Evolutionary conservation across 2,113 vertebrate genomes (phyloP).

Genomic region (Meriones unguiculatus): DNA sequence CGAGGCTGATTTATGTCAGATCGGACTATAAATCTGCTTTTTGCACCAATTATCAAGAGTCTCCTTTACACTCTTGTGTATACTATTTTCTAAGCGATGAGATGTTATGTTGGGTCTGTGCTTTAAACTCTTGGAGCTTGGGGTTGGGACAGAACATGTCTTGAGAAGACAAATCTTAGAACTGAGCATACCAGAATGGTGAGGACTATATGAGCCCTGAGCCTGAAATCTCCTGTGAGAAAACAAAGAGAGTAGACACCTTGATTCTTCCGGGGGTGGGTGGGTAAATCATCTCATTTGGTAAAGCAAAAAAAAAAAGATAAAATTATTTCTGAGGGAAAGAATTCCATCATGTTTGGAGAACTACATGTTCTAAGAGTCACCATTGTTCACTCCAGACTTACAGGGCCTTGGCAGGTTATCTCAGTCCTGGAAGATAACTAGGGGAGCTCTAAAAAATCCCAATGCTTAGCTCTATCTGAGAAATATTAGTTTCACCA

Average conservation of each 20-base stretch:
- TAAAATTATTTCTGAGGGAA: neutral
- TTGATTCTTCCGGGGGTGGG: neutral
- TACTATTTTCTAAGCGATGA: conserved; percentile 39
- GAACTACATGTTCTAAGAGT: neutral
- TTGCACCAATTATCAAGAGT: conserved; percentile 55
- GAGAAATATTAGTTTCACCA: conserved; percentile 2
- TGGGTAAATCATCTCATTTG: neutral
- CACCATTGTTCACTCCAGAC: neutral
- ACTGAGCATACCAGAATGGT: neutral
- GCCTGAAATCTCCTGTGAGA: neutral
- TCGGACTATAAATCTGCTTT: conserved; percentile 58
- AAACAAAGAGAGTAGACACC: neutral
- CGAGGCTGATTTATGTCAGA: conserved; percentile 67
- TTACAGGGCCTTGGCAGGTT: neutral
- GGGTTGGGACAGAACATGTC: neutral
- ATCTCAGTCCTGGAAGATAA: neutral
- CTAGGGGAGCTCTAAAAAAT: neutral
- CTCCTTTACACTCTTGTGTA: neutral
- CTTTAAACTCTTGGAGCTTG: neutral
- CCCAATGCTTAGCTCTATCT: neutral
- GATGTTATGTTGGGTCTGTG: neutral
- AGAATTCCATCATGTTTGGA: neutral
- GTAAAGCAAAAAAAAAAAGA: neutral
- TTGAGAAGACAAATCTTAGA: neutral
- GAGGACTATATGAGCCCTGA: neutral